phyloP scores from a whole-genome alignment of 2,113 vertebrate species.

The Puffinus mauretanicus region DNA sequence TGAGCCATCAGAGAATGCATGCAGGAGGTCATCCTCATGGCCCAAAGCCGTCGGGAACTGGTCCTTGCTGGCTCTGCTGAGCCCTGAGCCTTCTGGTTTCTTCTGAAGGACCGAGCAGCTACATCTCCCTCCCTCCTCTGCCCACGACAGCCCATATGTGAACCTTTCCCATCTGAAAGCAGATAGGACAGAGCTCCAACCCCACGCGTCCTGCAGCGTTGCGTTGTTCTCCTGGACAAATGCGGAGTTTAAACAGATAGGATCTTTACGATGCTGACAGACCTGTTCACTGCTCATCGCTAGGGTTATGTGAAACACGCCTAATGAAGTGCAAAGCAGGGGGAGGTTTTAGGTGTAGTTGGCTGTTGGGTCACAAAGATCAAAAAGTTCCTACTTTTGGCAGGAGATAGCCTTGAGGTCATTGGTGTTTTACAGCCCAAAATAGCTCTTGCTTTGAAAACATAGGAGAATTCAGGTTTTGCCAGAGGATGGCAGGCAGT shows the following conservation, averaged over 20 bases:
- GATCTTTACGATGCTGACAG: not conserved
- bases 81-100: not conserved
- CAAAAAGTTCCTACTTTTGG: not conserved
- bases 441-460: slow-evolving; percentile 28
- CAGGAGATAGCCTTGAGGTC: not conserved
- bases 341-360: not conserved
- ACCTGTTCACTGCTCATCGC: not conserved
- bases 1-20: not conserved
- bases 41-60: not conserved
- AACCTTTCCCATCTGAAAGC: not conserved
- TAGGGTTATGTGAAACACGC: not conserved
- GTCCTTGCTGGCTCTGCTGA: not conserved
- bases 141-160: not conserved
- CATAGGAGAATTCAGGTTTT: not conserved
- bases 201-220: accelerated
- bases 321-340: not conserved
- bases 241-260: not conserved
- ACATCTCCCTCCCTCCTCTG: not conserved
- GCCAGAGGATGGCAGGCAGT: not conserved
- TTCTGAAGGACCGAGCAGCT: not conserved
- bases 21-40: not conserved
- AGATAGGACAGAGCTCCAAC: not conserved
- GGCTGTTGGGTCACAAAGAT: not conserved
- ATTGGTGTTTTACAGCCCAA: not conserved
- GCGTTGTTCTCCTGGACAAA: not conserved